These are phyloP conservation scores for Orussus abietinus DNA, from an alignment of 1,140 invertebrate species.

Conservation along the genomic window DNA sequence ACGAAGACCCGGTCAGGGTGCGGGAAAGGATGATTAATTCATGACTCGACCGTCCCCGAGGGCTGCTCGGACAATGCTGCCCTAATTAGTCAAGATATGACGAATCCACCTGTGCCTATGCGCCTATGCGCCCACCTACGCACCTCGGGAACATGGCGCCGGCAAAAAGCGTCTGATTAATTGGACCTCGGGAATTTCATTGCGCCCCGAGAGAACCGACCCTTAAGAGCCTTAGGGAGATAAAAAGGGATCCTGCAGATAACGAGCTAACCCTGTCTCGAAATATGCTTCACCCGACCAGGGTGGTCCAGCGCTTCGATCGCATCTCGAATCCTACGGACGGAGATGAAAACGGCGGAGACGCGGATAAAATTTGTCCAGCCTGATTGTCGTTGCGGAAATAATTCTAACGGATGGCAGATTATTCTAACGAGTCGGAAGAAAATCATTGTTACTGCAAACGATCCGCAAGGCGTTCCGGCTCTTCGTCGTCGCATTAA, in stretches of 20 bases:
- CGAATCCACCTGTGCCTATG: conserved; percentile 33
- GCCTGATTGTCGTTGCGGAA: too few species aligned
- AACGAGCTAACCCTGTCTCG: too few species aligned
- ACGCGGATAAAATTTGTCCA: too few species aligned
- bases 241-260: too few species aligned
- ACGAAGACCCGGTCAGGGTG: too few species aligned
- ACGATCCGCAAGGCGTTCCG: conserved; percentile 5
- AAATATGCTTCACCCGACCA: not conserved
- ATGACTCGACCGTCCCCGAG: conserved; percentile 32
- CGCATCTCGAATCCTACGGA: not conserved
- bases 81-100: conserved; percentile 45
- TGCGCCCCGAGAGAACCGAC: too few species aligned
- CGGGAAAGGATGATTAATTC: conserved; percentile 40
- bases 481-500: conserved; percentile 32
- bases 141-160: conserved; percentile 7
- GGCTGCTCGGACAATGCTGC: conserved; percentile 36
- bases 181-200: too few species aligned
- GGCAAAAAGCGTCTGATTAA: conserved; percentile 22
- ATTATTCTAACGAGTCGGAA: too few species aligned
- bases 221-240: too few species aligned
- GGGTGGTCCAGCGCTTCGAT: not conserved
- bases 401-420: too few species aligned
- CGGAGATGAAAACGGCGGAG: not conserved
- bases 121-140: conserved; percentile 7
- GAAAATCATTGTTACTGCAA: not conserved